These are phyloP conservation scores for Bagarius yarrelli DNA, from an alignment of 2,113 vertebrate species.

Conservation along the genomic window DNA sequence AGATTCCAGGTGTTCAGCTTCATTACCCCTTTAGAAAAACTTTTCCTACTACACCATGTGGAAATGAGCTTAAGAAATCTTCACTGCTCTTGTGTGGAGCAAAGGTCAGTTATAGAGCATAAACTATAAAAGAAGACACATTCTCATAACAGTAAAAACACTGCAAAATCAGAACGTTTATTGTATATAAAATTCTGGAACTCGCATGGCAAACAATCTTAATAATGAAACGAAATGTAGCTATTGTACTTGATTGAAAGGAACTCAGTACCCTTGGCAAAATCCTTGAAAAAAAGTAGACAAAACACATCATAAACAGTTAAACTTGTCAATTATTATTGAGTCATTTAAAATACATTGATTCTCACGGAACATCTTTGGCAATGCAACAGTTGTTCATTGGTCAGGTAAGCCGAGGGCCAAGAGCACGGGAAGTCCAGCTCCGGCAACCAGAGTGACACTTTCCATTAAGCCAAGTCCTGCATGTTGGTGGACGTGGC, in stretches of 20 bases:
- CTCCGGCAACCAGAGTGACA: slow-evolving; percentile 63
- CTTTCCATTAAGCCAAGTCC: slow-evolving; percentile 68
- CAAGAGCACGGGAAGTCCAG: slow-evolving; percentile 72
- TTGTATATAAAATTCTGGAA: no score
- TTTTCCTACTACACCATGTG: no score
- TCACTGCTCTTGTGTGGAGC: no score
- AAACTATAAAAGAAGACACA: no score
- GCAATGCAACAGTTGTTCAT: slow-evolving; percentile 46
- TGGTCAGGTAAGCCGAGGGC: slow-evolving; percentile 69
- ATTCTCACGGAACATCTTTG: neutral
- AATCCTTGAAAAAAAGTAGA: neutral
- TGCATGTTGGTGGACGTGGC: slow-evolving; percentile 50
- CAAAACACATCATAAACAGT: neutral
- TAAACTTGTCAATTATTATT: neutral
- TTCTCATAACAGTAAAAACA: no score
- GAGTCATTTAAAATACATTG: neutral
- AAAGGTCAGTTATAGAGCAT: no score
- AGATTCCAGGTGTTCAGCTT: no score
- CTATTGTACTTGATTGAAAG: neutral
- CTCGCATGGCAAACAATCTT: no score
- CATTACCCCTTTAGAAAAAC: no score
- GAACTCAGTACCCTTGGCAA: neutral
- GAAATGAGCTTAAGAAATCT: no score
- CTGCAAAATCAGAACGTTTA: no score
- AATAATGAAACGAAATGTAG: no score